Percentiles rank a stretch among this genome's conserved stretches.
Conservation (phyloP, 2,888 invertebrate genomes). For the Apocheima hispidaria region DNA sequence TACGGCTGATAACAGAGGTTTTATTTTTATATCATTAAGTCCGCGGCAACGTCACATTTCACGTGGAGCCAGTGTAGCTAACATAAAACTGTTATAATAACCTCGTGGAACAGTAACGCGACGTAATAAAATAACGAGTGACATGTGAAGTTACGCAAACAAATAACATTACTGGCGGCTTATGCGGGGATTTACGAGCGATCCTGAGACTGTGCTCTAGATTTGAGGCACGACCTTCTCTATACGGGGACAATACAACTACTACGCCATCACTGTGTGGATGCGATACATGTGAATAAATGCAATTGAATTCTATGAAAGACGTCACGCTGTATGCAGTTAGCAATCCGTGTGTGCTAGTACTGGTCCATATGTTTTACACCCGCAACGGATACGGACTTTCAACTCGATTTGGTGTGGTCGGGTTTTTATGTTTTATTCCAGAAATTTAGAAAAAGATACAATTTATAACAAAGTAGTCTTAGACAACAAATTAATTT, state of each 20-base stretch:
- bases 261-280: no score
- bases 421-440: no score
- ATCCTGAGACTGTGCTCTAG: constrained; percentile 48
- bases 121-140: constrained; percentile 46
- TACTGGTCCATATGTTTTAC: no score
- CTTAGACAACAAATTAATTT: no score
- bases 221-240: constrained; percentile 36
- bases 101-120: constrained; percentile 46
- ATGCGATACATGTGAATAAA: no score
- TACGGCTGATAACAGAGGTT: constrained; percentile 8
- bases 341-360: no score
- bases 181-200: constrained; percentile 52
- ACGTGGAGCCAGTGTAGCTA: constrained; percentile 51
- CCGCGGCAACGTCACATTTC: constrained; percentile 43
- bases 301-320: no score
- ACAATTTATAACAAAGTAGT: no score
- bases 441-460: no score
- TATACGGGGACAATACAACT: constrained; percentile 13
- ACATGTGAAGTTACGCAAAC: constrained; percentile 56
- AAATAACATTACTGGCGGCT: constrained; percentile 48
- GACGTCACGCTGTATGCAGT: no score
- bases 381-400: no score
- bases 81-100: constrained; percentile 50
- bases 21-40: constrained; percentile 9
- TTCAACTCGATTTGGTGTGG: no score